A percentile compares a stretch with the other conserved stretches of the same genome.
These are phyloP conservation scores for Aphaenogaster floridana DNA, from an alignment of 1,140 invertebrate genomes.

Conservation along the genomic window DNA sequence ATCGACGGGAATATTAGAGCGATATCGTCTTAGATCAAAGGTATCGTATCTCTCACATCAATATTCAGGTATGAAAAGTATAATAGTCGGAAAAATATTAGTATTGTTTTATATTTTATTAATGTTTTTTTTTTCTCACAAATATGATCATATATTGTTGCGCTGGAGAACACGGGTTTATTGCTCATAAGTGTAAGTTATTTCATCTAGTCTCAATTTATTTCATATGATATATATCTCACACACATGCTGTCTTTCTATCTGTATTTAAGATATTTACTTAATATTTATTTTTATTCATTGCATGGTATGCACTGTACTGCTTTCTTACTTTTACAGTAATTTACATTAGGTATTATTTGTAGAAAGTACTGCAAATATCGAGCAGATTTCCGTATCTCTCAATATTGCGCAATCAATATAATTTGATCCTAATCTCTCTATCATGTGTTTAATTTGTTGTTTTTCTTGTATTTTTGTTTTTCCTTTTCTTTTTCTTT, in stretches of 20 bases:
- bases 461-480: constrained; percentile 29
- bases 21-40: constrained; percentile 74
- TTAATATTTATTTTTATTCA: constrained; percentile 35
- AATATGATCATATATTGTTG: constrained; percentile 42
- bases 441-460: constrained; percentile 32
- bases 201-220: constrained; percentile 16
- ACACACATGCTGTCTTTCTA: neutral
- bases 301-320: neutral
- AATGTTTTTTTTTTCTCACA: constrained; percentile 52
- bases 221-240: constrained; percentile 13
- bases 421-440: constrained; percentile 51
- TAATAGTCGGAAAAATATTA: constrained; percentile 43
- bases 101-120: constrained; percentile 65
- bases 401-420: constrained; percentile 64
- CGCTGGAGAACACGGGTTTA: constrained; percentile 66
- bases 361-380: constrained; percentile 26
- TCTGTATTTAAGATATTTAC: constrained; percentile 23
- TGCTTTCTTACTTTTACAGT: neutral
- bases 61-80: constrained; percentile 81
- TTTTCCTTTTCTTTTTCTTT: neutral
- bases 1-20: constrained; percentile 73
- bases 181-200: constrained; percentile 35
- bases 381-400: constrained; percentile 66
- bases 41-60: constrained; percentile 77
- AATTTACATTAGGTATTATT: constrained; percentile 9